Evolutionary conservation across 2,888 invertebrate genomes (phyloP), one percentile per base, ranked within the genome.

Genomic region (Lordiphosa andalusiaca): DNA sequence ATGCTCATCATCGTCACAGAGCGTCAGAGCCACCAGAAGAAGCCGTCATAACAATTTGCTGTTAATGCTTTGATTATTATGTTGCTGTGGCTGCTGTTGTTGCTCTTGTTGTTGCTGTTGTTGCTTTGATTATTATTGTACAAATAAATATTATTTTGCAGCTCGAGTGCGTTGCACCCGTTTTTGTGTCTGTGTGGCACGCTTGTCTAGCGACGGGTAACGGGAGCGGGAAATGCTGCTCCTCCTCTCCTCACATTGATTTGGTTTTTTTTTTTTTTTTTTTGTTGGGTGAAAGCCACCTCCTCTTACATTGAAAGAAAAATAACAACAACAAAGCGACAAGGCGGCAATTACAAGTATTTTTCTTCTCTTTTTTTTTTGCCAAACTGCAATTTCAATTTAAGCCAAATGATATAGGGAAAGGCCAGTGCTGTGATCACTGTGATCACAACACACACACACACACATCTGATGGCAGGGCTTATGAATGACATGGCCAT

Each of bases 201-300:
- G 73, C 63, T 76, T 80, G 80, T 65, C 71, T 80, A 74, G 51
- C 69, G 73, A 76, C 71, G 76, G 55, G 71, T 66, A 69, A 73
- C 80, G 12, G 16, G 42, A 23, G 25, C 37, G 39, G 49, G 23
- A 49, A 47, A 19, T 39, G 61, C 53, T 13, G 41, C 13, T 3
- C n/a, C 16, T 12, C 16, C 10, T 12, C 44, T 16, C 39, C 42
- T 30, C 52, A 52, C 44, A 60, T 21, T 21, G 16, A 36, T 25
- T n/a, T 41, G 21, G 51, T 62, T 39, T 38, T 54, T 46, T 57
- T 40, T 46, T 16, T 16, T 16, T 16, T 16, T 16, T 16, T 16
- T 16, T 54, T 46, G 59, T 40, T 46, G 71, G 66, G 81, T 60
- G 81, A 75, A 75, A 81, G 81, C 75, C 70, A 59, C 60, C 58